Evolutionary conservation across 2,888 invertebrate genomes (phyloP).

Genomic region (Biston stratarius): DNA sequence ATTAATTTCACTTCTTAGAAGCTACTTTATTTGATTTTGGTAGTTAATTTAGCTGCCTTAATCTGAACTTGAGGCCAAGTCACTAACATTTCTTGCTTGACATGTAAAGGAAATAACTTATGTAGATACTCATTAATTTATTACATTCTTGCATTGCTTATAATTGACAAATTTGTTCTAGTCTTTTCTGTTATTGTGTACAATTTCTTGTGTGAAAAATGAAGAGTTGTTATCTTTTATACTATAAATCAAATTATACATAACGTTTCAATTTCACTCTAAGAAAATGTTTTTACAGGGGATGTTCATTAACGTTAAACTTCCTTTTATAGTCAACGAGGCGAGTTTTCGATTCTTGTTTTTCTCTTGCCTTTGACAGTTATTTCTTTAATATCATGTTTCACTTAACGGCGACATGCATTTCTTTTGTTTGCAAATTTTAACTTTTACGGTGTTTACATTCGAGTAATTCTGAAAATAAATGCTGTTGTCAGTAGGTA

Average conservation of each 20-base stretch:
- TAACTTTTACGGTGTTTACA: constrained; percentile 28
- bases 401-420: constrained; percentile 43
- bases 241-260: too few species aligned
- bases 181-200: too few species aligned
- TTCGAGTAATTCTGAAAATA: constrained; percentile 23
- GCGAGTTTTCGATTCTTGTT: constrained; percentile 45
- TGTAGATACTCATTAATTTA: too few species aligned
- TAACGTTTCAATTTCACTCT: constrained; percentile 27
- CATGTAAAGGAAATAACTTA: too few species aligned
- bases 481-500: constrained; percentile 25
- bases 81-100: too few species aligned
- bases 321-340: constrained; percentile 55
- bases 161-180: too few species aligned
- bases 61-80: constrained; percentile 32
- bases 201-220: too few species aligned
- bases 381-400: constrained; percentile 48
- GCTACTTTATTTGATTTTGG: constrained; percentile 11
- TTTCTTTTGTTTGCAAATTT: constrained; percentile 41
- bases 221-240: too few species aligned
- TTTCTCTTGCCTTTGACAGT: constrained; percentile 51
- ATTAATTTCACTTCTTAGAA: constrained; percentile 29
- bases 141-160: too few species aligned
- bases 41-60: constrained; percentile 14
- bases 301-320: constrained; percentile 58
- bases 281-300: constrained; percentile 50